These are phyloP conservation scores for Euwallacea similis DNA, from an alignment of 1,140 invertebrate species.

Conservation along the genomic window DNA sequence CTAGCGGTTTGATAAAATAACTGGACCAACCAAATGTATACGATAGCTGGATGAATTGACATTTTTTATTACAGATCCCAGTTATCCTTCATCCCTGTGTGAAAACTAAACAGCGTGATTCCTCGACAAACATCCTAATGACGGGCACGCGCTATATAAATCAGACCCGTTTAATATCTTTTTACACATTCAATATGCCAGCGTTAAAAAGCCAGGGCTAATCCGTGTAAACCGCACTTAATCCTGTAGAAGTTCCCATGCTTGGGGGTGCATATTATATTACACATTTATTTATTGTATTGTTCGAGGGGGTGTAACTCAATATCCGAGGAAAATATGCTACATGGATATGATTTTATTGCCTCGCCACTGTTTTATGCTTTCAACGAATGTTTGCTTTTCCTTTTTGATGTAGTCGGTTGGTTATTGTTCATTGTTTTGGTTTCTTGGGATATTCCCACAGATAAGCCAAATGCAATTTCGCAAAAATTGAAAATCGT, in stretches of 20 bases:
- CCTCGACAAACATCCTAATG: slow-evolving; percentile 50
- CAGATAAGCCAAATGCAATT: too few relatives aligned
- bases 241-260: slow-evolving; percentile 46
- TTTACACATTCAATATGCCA: slow-evolving; percentile 51
- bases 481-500: too few relatives aligned
- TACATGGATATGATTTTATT: slow-evolving; percentile 51
- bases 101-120: slow-evolving; percentile 51
- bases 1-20: too few relatives aligned
- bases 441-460: too few relatives aligned
- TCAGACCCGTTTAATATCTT: slow-evolving; percentile 51
- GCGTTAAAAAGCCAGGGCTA: slow-evolving; percentile 48
- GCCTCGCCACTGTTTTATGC: slow-evolving; percentile 32
- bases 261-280: slow-evolving; percentile 51
- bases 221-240: slow-evolving; percentile 51
- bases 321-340: slow-evolving; percentile 50
- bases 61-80: too few relatives aligned
- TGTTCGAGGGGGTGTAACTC: slow-evolving; percentile 48
- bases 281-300: slow-evolving; percentile 51
- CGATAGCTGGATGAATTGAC: too few relatives aligned
- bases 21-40: too few relatives aligned
- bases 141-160: slow-evolving; percentile 48
- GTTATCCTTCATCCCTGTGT: slow-evolving; percentile 39
- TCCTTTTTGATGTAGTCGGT: slow-evolving; percentile 1
- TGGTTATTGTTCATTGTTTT: too few relatives aligned
- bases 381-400: slow-evolving; percentile 23